These are phyloP conservation scores for Thymelicus lineola DNA, from an alignment of 2,888 invertebrate species.

Conservation along the genomic window DNA sequence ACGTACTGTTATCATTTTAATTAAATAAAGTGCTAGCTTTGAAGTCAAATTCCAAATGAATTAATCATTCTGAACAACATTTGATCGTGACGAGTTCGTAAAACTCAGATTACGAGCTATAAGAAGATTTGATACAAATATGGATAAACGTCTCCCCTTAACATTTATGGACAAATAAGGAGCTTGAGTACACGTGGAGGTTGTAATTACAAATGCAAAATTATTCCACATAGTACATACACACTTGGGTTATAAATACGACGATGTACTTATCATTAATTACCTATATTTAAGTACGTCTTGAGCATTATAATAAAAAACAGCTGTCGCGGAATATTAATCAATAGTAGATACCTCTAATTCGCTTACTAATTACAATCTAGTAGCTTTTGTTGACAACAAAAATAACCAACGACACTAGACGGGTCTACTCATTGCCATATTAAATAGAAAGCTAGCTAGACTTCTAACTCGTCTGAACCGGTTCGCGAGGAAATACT, in stretches of 20 bases:
- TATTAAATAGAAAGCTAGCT: constrained; percentile 43
- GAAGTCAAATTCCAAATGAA: constrained; percentile 14
- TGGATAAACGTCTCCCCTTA: constrained; percentile 3
- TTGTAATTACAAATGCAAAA: constrained; percentile 19
- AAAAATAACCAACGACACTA: constrained; percentile 20
- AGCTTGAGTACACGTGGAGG: constrained; percentile 23
- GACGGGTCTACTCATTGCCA: constrained; percentile 31
- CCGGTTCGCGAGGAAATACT: constrained; percentile 32
- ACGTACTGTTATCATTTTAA: constrained; percentile 5
- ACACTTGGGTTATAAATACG: no score
- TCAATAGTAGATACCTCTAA: no score
- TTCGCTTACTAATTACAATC: no score
- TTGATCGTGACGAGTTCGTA: constrained; percentile 11
- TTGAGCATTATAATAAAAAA: no score
- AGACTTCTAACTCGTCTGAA: constrained; percentile 26
- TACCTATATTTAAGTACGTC: no score
- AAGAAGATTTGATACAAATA: constrained; percentile 21
- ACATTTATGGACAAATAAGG: constrained; percentile 25
- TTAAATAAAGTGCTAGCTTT: constrained; percentile 13
- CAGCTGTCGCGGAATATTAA: no score
- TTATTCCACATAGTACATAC: constrained; percentile 2
- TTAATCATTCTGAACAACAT: constrained; percentile 19
- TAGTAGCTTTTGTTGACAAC: constrained; percentile 1
- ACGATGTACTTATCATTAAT: no score
- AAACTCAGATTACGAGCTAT: not conserved